phyloP scores from a whole-genome alignment of 2,113 vertebrate species.

The Noctilio leporinus region DNA sequence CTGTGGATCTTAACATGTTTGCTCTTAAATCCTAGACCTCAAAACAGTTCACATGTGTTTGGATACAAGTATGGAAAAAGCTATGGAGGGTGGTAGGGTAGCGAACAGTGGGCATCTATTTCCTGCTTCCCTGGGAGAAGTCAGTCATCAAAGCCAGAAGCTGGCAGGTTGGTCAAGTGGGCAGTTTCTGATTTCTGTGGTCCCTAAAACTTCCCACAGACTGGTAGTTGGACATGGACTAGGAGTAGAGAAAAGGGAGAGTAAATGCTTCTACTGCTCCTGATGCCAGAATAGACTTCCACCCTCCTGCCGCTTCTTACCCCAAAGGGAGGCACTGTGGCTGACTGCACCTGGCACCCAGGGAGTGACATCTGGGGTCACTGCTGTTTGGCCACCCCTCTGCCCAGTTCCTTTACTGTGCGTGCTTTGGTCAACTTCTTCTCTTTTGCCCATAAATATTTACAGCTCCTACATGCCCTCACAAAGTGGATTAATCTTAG shows the following conservation, averaged over 20 bases:
- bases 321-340: background rate
- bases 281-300: background rate
- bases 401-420: conserved; percentile 59
- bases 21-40: background rate
- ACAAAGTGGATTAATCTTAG: conserved; percentile 74
- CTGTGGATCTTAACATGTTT: background rate
- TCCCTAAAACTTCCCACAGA: background rate
- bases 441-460: conserved; percentile 68
- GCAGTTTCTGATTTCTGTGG: background rate
- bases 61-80: background rate
- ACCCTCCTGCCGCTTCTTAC: background rate
- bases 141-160: background rate
- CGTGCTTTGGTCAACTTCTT: conserved; percentile 54
- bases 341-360: conserved; percentile 42
- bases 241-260: background rate
- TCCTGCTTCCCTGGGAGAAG: background rate
- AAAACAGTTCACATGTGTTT: background rate
- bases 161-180: background rate
- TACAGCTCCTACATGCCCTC: conserved; percentile 64
- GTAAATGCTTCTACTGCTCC: background rate
- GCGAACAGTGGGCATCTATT: rapidly evolving
- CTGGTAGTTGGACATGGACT: background rate
- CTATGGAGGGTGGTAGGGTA: background rate
- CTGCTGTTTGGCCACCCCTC: conserved; percentile 43
- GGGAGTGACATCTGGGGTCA: conserved; percentile 57